These are phyloP conservation scores for Drepana arcuata DNA, from an alignment of 1,140 invertebrate species.

Conservation along the genomic window DNA sequence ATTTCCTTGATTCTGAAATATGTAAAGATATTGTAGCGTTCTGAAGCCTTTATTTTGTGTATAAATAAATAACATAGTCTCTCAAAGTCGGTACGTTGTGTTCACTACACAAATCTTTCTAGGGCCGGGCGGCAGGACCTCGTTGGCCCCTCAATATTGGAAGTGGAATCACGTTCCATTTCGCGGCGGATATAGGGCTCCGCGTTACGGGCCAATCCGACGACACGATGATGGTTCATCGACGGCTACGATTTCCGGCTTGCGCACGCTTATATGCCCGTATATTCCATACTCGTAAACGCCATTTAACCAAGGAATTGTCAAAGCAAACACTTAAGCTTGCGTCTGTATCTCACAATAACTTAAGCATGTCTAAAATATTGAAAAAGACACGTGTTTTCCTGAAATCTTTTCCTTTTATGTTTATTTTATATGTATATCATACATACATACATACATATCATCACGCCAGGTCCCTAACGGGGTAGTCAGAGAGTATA, in stretches of 20 bases:
- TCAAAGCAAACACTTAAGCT: slow-evolving; percentile 13
- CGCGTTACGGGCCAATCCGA: slow-evolving; percentile 50
- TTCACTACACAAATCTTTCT: not conserved
- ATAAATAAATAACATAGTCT: too few species aligned
- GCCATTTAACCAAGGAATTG: slow-evolving; percentile 9
- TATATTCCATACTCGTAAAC: slow-evolving; percentile 34
- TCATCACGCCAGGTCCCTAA: too few species aligned
- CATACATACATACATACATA: too few species aligned
- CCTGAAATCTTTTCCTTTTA: too few species aligned
- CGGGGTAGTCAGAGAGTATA: too few species aligned
- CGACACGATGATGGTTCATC: slow-evolving; percentile 42
- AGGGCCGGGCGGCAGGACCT: not conserved
- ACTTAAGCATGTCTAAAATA: too few species aligned
- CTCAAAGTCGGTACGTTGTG: too few species aligned
- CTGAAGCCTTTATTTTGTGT: too few species aligned
- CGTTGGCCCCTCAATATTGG: slow-evolving; percentile 17
- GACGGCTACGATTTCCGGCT: slow-evolving; percentile 50
- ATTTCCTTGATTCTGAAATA: too few species aligned
- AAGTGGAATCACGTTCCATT: slow-evolving; percentile 58
- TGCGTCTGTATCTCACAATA: too few species aligned
- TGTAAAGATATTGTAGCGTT: slow-evolving; percentile 2
- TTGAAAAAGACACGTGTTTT: too few species aligned
- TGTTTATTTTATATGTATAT: too few species aligned
- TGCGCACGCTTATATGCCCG: slow-evolving; percentile 23
- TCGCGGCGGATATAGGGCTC: slow-evolving; percentile 55